Percentiles rank a stretch among this genome's conserved stretches.
Conservation (phyloP, 1,140 invertebrate genomes). For the Zaprionus tsacasi region DNA sequence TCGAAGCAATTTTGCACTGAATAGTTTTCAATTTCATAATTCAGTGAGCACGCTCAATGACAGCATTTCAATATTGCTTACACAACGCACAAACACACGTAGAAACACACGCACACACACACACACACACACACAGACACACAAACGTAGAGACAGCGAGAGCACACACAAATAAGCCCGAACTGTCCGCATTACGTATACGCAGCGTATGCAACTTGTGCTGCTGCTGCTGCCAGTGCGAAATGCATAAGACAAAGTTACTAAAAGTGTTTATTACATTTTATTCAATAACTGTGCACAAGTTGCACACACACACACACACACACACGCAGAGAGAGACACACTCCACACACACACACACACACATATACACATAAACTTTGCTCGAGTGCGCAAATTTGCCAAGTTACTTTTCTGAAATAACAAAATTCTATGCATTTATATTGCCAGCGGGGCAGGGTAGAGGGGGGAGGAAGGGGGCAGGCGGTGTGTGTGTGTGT, state of each 20-base stretch:
- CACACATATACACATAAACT: slow-evolving; percentile 16
- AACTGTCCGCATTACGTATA: slow-evolving; percentile 67
- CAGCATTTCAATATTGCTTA: slow-evolving; percentile 79
- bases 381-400: slow-evolving; percentile 55
- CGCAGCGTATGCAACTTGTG: slow-evolving; percentile 57
- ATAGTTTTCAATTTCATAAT: slow-evolving; percentile 84
- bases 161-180: slow-evolving; percentile 51
- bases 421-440: slow-evolving; percentile 76
- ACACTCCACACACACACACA: slow-evolving; percentile 11
- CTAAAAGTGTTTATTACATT: slow-evolving; percentile 82
- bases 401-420: slow-evolving; percentile 68
- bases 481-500: neutral
- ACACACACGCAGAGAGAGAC: slow-evolving; percentile 22
- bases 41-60: slow-evolving; percentile 80
- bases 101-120: neutral
- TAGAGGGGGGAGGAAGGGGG: neutral
- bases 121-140: neutral
- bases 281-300: slow-evolving; percentile 74
- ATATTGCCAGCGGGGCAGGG: slow-evolving; percentile 18
- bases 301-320: slow-evolving; percentile 11
- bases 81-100: slow-evolving; percentile 40
- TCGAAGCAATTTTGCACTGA: slow-evolving; percentile 74
- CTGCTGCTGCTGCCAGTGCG: slow-evolving; percentile 29
- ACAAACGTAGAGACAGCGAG: neutral
- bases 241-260: slow-evolving; percentile 77